Evolutionary conservation across 2,888 invertebrate genomes (phyloP), one percentile per base, ranked within the genome.

Genomic region (Agrotis puta): DNA sequence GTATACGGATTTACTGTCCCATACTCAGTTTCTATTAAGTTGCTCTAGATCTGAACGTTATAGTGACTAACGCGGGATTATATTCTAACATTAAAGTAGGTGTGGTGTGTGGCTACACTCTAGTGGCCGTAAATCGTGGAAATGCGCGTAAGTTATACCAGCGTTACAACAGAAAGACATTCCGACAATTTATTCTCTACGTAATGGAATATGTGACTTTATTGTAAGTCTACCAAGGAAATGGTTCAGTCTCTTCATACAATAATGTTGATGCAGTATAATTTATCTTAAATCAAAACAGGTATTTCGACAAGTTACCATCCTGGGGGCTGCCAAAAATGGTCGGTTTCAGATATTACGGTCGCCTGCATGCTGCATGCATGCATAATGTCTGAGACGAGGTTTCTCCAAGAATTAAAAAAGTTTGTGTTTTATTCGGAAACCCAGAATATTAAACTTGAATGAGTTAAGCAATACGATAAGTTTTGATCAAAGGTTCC

Each of bases 41-140:
- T 70, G 77, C 67, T 81, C 74, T 65, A 82, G 77, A 88, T 88
- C 79, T 82, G 71, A 83, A 84, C 81, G 77, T 68, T 79, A 75
- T 69, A 81, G 79, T 79, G 85, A 82, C 62, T 81, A 83, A 79
- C 65, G 69, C 70, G 74, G 68, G 78, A 82, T 83, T 86, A 79
- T 77, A 74, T 77, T 81, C 70, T 75, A 77, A 84, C 77, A 63
- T 68, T 74, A 56, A 59, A 66, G 66, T 77, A 79, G 72, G 66
- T 68, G 66, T 33, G 69, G 63, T 66, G 59, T 68, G 66, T 79
- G 50, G 73, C 70, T 72, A 76, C 72, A 80, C 74, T 83, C 81
- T 74, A 80, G 80, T 74, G 77, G 69, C 77, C 72, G 65, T 85
- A 84, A 82, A 85, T 85, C 64, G 78, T 80, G 51, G 67, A 78